Percentiles rank a stretch among this genome's conserved stretches.
Conservation (phyloP, 1,140 invertebrate genomes). For the Papilio glaucus region DNA sequence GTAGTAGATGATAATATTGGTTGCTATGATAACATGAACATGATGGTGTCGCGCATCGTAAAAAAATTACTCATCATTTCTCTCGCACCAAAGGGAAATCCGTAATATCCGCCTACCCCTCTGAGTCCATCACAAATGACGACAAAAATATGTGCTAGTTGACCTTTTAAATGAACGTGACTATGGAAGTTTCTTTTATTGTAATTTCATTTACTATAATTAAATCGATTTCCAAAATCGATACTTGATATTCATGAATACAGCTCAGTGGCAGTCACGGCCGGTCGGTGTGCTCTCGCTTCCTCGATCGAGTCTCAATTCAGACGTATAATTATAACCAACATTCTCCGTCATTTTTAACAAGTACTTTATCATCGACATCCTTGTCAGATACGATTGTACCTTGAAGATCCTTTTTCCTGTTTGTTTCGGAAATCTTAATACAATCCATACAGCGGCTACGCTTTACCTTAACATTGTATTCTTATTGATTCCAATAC, state of each 20-base stretch:
- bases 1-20: too few relatives aligned
- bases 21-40: too few relatives aligned
- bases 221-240: not conserved
- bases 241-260: not conserved
- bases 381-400: not conserved
- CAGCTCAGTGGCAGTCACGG: not conserved
- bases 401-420: slow-evolving; percentile 16
- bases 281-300: not conserved
- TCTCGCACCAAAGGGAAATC: too few relatives aligned
- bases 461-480: not conserved
- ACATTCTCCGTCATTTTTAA: slow-evolving; percentile 19
- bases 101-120: too few relatives aligned
- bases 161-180: not conserved
- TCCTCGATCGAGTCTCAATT: not conserved
- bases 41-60: too few relatives aligned
- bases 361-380: not conserved
- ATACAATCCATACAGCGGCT: not conserved
- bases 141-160: too few relatives aligned
- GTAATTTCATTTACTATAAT: not conserved
- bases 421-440: slow-evolving; percentile 16
- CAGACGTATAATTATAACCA: not conserved
- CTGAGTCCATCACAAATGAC: too few relatives aligned
- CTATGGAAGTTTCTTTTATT: not conserved
- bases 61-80: too few relatives aligned
- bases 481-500: not conserved